Conservation (phyloP, 2,113 vertebrate genomes). For the Isichthys henryi region DNA sequence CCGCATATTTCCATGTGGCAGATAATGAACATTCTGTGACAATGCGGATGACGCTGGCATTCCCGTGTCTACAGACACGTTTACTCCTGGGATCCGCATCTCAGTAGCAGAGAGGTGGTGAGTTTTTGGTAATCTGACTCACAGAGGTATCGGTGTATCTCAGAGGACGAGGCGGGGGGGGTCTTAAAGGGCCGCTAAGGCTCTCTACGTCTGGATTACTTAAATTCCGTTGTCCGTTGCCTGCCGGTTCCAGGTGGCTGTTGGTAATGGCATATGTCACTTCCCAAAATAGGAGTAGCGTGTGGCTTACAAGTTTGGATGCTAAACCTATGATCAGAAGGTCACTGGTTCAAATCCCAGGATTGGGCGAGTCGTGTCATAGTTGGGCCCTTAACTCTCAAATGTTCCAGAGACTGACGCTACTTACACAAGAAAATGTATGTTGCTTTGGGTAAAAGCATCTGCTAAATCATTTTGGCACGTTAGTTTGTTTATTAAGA, state of each 20-base stretch:
- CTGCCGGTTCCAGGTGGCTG: neutral
- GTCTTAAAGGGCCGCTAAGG: neutral
- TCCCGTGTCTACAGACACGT: neutral
- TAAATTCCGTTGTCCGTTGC: neutral
- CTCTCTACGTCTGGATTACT: neutral
- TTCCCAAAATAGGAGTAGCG: neutral
- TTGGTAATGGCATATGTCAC: neutral
- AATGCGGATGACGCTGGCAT: neutral
- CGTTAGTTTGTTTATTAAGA: neutral
- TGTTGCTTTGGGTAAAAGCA: neutral
- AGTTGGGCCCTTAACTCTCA: neutral
- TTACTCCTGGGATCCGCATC: neutral
- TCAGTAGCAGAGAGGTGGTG: neutral
- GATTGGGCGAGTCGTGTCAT: neutral
- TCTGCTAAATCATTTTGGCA: neutral
- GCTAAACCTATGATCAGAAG: neutral
- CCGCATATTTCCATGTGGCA: neutral
- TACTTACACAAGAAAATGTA: neutral
- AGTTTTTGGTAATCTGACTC: neutral
- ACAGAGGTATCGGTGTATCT: neutral
- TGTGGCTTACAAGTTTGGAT: neutral
- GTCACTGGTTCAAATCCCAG: neutral
- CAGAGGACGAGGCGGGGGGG: neutral
- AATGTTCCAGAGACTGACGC: neutral
- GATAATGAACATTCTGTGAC: neutral